Percentiles rank a stretch among this genome's conserved stretches.
Conservation (phyloP, 1,140 invertebrate species). For the Centruroides sculpturatus region DNA sequence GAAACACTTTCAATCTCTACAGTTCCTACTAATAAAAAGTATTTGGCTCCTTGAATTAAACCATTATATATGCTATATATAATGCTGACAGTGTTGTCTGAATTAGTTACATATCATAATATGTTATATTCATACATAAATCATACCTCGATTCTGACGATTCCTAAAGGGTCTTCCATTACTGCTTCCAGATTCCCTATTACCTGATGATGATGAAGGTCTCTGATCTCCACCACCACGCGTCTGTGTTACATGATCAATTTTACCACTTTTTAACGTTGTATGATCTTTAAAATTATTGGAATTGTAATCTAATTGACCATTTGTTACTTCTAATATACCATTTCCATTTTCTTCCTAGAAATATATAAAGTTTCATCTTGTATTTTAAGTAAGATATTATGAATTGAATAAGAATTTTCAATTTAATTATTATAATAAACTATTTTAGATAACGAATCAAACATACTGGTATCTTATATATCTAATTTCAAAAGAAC, state of each 20-base stretch:
- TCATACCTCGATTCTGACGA: slow-evolving; percentile 1
- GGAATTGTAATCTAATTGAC: not conserved
- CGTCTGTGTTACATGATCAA: not conserved
- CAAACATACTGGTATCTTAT: too few relatives aligned
- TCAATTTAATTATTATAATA: too few relatives aligned
- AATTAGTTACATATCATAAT: not conserved
- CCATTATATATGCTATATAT: not conserved
- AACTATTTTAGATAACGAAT: too few relatives aligned
- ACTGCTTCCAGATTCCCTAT: not conserved
- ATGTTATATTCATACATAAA: not conserved
- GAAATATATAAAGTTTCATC: not conserved
- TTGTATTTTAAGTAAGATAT: too few relatives aligned
- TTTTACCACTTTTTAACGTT: not conserved
- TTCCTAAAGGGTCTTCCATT: too few relatives aligned
- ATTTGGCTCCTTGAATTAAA: not conserved
- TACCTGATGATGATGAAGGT: slow-evolving; percentile 2
- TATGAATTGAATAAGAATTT: too few relatives aligned
- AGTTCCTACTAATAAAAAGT: not conserved
- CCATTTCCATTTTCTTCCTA: not conserved
- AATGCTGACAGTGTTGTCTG: not conserved
- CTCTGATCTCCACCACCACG: slow-evolving; percentile 7
- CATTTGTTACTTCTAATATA: not conserved
- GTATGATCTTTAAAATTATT: not conserved
- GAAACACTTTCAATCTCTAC: not conserved
- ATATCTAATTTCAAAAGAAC: too few relatives aligned